Evolutionary conservation across 2,113 vertebrate genomes (phyloP).

Genomic region (Pycnonotus jocosus): DNA sequence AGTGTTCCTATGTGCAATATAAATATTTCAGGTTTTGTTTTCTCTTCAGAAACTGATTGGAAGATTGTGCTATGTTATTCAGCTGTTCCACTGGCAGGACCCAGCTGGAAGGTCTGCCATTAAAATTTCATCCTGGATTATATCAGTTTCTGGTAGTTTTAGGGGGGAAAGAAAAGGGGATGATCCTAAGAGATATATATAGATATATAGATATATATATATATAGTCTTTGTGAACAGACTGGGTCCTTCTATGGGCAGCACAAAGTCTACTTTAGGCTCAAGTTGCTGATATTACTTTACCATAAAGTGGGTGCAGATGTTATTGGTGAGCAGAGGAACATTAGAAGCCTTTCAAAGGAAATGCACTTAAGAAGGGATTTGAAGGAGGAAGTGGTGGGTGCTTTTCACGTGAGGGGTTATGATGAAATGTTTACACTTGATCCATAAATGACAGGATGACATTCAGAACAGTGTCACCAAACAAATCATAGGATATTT

Average conservation of each 20-base stretch:
- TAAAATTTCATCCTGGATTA: background rate
- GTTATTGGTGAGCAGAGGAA: slow-evolving; percentile 26
- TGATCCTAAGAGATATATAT: background rate
- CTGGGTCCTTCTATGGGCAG: background rate
- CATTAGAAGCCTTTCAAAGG: slow-evolving; percentile 55
- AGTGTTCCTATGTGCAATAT: background rate
- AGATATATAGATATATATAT: background rate
- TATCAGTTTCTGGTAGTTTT: background rate
- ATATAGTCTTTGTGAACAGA: background rate
- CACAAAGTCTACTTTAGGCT: slow-evolving; percentile 3
- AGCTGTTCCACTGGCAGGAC: background rate
- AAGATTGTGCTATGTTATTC: background rate
- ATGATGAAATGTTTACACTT: slow-evolving; percentile 45
- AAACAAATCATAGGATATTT: slow-evolving; percentile 34
- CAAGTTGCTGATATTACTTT: background rate
- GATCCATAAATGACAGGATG: slow-evolving; percentile 49
- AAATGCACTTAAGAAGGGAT: slow-evolving; percentile 53
- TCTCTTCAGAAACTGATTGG: background rate
- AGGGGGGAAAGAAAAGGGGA: background rate
- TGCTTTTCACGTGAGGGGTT: slow-evolving; percentile 51
- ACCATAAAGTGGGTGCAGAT: slow-evolving; percentile 56
- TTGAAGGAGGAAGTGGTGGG: slow-evolving; percentile 59
- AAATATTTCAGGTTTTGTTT: background rate
- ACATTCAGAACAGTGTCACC: slow-evolving; percentile 48
- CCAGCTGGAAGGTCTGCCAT: background rate